Base-by-base conservation (phyloP, 2,888 invertebrate species). In the Nymphalis c-album region DNA sequence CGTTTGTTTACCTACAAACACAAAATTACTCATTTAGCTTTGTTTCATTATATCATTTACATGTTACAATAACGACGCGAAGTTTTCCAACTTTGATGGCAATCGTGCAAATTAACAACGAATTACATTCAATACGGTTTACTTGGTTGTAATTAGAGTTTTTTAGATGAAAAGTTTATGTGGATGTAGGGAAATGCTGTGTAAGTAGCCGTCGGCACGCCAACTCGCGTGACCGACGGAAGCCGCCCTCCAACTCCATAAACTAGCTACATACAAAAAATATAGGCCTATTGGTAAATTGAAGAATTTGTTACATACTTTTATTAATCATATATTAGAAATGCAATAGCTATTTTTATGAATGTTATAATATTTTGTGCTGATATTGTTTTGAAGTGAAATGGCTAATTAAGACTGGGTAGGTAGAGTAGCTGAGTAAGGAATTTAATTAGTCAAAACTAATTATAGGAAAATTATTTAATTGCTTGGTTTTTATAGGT, bases 131-230 rank as follows among this genome's bases (percentile, higher is more conserved):
- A 71, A 73, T 73, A 71, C 77, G 77, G 71, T 76, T 77, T 75
- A 77, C 71, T 79, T 72, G 76, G 73, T 72, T 75, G 74, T 80
- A 78, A 76, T 80, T 77, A 80, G 77, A 77, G 74, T 66, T 71
- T 79, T 71, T 82, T 80, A 78, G 80, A 80, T 79, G 81, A 75
- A 80, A 80, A 77, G 72, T 79, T 82, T 80, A 79, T 78, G 78
- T 83, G 80, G 80, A 73, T 77, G 76, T 80, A 79, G 78, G 81
- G 78, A 78, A 82, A 82, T 78, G 77, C 78, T 79, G 60, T 79
- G 77, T 78, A 78, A 89, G 74, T 82, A 77, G 73, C 87, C 86
- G 85, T 59, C 87, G 86, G 86, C 91, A 91, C 89, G 91, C 89
- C 60, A 91, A 63, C 5, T 91, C 68, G 90, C 91, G 91, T 91